These are phyloP conservation scores for Phortica variegata DNA, from an alignment of 1,140 invertebrate species.

Conservation along the genomic window DNA sequence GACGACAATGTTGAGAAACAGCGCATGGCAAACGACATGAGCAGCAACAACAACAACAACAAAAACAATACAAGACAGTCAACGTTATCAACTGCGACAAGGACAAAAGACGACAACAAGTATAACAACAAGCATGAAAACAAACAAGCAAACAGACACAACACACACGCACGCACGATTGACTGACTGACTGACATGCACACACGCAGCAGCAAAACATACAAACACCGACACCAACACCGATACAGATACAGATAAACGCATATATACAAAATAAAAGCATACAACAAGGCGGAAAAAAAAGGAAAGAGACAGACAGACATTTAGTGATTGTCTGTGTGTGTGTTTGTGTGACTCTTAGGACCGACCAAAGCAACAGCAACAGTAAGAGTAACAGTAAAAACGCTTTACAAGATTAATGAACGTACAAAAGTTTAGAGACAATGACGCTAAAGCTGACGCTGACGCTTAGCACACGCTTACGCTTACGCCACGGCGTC, in stretches of 20 bases:
- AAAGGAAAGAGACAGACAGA: too few species aligned
- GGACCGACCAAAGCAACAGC: conserved; percentile 9
- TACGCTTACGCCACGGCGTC: conserved; percentile 2
- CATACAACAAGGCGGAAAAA: too few species aligned
- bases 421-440: conserved; percentile 53
- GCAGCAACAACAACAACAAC: too few species aligned
- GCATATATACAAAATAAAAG: too few species aligned
- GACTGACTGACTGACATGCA: background rate
- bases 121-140: conserved; percentile 29
- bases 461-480: conserved; percentile 16
- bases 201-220: too few species aligned
- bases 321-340: too few species aligned
- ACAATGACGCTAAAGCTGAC: conserved; percentile 29
- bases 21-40: background rate
- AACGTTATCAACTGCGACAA: background rate
- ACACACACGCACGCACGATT: background rate
- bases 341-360: too few species aligned
- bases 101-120: conserved; percentile 15
- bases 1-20: background rate
- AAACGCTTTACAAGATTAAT: conserved; percentile 53
- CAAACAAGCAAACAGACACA: conserved; percentile 21
- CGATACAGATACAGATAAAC: conserved; percentile 24
- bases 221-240: conserved; percentile 10
- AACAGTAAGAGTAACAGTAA: conserved; percentile 29
- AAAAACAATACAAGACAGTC: background rate